Evolutionary conservation across 2,113 vertebrate genomes (phyloP).

Genomic region (Anseranas semipalmata): DNA sequence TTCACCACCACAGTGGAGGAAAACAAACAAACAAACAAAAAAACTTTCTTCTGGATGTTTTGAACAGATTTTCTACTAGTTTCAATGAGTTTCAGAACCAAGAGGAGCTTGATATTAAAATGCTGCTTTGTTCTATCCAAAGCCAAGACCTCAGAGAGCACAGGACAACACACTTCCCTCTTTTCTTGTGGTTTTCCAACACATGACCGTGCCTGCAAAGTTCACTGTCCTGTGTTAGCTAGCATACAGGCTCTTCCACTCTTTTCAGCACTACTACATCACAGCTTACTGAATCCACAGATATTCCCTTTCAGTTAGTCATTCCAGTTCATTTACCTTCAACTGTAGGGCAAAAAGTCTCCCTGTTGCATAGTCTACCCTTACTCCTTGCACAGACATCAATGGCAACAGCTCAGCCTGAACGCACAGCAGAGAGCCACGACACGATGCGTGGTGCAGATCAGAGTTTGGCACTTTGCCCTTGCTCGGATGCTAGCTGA

Average conservation of each 20-base stretch:
- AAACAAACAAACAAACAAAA: not conserved
- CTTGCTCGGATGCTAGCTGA: not conserved
- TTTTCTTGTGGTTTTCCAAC: not conserved
- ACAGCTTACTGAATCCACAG: not conserved
- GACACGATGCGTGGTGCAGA: fast-evolving
- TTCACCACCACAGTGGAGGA: not conserved
- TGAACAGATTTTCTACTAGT: not conserved
- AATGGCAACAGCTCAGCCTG: not conserved
- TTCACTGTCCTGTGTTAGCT: not conserved
- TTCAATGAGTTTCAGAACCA: not conserved
- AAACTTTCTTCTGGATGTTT: not conserved
- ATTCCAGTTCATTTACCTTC: not conserved
- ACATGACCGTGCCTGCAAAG: fast-evolving
- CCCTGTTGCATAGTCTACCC: not conserved
- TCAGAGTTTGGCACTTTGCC: not conserved
- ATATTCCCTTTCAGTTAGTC: not conserved
- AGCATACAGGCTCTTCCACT: not conserved
- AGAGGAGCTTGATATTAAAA: not conserved
- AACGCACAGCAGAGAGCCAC: not conserved
- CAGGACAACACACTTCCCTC: not conserved
- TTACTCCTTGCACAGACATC: not conserved
- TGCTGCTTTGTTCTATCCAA: not conserved
- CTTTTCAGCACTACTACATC: not conserved
- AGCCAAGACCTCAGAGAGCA: not conserved
- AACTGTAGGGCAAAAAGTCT: not conserved